Percentiles rank a stretch among this genome's conserved stretches.
Conservation (phyloP, 2,797 vertebrate genomes). For the Cynodonichthys magdalenae region DNA sequence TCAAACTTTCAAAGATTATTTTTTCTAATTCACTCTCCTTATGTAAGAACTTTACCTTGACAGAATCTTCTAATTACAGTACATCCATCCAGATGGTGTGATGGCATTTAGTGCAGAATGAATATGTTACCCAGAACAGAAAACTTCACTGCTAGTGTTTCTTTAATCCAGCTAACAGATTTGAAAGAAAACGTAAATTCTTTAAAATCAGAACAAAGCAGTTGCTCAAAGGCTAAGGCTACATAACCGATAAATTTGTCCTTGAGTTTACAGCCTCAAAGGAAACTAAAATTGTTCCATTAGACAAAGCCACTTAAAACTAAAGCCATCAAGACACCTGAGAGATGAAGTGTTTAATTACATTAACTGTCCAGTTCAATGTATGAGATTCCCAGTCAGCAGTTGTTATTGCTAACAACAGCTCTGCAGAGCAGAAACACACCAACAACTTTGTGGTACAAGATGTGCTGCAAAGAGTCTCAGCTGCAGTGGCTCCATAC, state of each 20-base stretch:
- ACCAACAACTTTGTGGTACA: no score
- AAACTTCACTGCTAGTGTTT: conserved; percentile 3
- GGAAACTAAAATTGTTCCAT: background rate
- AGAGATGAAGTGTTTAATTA: background rate
- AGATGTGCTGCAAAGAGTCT: background rate
- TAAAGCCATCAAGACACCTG: no score
- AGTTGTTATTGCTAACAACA: background rate
- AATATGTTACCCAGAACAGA: background rate
- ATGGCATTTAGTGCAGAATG: no score
- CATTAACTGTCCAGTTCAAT: background rate
- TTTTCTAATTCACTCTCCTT: background rate
- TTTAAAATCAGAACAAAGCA: background rate
- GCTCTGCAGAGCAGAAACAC: background rate
- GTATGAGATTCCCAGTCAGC: background rate
- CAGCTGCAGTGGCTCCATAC: background rate
- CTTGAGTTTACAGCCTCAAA: background rate
- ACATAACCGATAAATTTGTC: background rate
- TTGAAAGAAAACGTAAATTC: background rate
- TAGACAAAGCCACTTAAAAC: background rate
- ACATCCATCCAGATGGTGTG: background rate
- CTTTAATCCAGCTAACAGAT: background rate
- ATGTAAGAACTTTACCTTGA: background rate
- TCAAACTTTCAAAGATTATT: background rate
- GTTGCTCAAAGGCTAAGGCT: background rate
- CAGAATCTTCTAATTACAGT: background rate